A percentile compares a stretch with the other conserved stretches of the same genome.
Evolutionary conservation across 2,797 vertebrate genomes (phyloP).

Genomic region (Nannoperca australis): DNA sequence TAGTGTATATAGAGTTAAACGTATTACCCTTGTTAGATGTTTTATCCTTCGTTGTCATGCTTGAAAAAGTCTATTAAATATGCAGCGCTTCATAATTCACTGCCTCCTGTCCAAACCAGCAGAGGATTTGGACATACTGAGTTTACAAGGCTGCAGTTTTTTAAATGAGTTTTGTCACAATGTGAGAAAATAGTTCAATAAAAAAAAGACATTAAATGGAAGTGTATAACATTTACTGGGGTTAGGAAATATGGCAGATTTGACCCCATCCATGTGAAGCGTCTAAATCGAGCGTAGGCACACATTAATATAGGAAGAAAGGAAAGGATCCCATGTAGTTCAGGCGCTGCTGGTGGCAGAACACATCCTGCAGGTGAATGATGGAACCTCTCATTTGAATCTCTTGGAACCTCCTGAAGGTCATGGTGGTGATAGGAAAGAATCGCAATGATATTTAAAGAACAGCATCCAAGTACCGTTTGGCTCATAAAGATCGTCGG

Average conservation of each 20-base stretch:
- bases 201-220: background rate
- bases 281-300: background rate
- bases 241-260: background rate
- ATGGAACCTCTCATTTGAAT: slow-evolving; percentile 6
- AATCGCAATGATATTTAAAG: background rate
- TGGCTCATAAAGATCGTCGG: background rate
- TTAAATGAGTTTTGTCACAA: background rate
- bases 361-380: slow-evolving; percentile 2
- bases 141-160: background rate
- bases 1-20: background rate
- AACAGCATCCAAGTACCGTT: background rate
- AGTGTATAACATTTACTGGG: background rate
- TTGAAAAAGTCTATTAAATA: background rate
- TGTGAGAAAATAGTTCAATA: background rate
- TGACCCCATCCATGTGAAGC: background rate
- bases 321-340: background rate
- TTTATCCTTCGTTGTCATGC: slow-evolving; percentile 13
- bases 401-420: slow-evolving; percentile 10
- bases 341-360: background rate
- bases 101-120: background rate
- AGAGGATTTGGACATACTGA: background rate
- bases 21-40: background rate
- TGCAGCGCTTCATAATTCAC: background rate
- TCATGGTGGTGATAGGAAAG: background rate
- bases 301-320: background rate